These are phyloP conservation scores for Eupithecia tripunctaria DNA, from an alignment of 2,888 invertebrate species.

Conservation along the genomic window DNA sequence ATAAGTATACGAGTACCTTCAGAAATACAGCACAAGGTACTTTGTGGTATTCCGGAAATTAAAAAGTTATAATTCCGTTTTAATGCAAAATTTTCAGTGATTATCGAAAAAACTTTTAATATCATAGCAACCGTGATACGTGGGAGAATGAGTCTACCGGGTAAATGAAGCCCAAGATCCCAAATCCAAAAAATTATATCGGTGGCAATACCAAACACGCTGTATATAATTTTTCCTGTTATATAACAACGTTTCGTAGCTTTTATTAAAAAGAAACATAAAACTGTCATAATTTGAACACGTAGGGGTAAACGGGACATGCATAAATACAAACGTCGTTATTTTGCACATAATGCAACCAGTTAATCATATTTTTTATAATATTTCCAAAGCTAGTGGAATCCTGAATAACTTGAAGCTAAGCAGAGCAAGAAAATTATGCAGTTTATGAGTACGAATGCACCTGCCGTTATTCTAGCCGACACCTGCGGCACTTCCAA, in stretches of 20 bases:
- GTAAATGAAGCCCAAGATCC: no score
- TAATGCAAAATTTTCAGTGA: no score
- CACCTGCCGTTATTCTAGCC: constrained; percentile 60
- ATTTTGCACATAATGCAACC: constrained; percentile 5
- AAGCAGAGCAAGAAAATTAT: constrained; percentile 51
- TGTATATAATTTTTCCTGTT: constrained; percentile 4
- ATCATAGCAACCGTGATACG: no score
- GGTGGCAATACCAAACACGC: no score
- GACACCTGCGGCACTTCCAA: constrained; percentile 39
- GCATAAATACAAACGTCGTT: background rate
- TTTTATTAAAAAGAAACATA: background rate
- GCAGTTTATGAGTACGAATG: constrained; percentile 38
- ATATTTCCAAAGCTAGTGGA: constrained; percentile 7
- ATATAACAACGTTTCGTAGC: constrained; percentile 13
- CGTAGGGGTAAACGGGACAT: background rate
- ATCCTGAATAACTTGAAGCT: constrained; percentile 44
- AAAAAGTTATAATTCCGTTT: no score
- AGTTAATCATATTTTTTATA: constrained; percentile 12
- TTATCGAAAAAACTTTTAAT: no score
- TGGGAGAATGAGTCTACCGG: no score
- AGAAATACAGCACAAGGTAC: no score
- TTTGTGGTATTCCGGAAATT: no score
- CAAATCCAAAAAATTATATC: no score
- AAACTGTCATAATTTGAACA: background rate
- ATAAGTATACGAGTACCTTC: no score